A percentile compares a stretch with the other conserved stretches of the same genome.
Conservation (phyloP, 2,113 vertebrate species). For the Penelope pileata region DNA sequence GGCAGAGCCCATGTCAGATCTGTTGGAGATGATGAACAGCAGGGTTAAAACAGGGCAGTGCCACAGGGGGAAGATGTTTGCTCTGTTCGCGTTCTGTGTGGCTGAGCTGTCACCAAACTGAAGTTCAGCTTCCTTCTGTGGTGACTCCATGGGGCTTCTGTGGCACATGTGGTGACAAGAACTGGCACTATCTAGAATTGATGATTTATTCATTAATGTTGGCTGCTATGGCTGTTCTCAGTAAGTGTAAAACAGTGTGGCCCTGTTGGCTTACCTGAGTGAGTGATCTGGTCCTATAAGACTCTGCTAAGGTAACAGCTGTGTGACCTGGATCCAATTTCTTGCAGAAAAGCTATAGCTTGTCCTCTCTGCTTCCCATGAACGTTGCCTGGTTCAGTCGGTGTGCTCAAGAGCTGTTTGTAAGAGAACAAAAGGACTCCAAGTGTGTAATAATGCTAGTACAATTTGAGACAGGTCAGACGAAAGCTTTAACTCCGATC, state of each 20-base stretch:
- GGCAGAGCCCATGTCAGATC: neutral
- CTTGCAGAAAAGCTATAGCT: neutral
- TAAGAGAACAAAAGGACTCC: neutral
- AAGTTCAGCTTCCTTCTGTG: neutral
- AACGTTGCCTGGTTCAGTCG: neutral
- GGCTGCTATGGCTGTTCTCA: neutral
- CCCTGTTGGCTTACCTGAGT: neutral
- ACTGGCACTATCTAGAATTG: neutral
- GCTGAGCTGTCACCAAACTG: neutral
- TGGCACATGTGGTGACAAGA: neutral
- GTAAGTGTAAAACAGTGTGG: rapidly evolving
- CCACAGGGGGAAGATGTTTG: neutral
- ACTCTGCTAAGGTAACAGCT: neutral
- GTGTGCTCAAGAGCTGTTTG: neutral
- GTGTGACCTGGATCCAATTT: neutral
- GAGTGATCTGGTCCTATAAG: neutral
- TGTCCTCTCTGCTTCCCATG: neutral
- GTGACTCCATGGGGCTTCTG: neutral
- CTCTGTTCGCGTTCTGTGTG: neutral
- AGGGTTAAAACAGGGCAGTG: neutral
- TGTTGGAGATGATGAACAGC: neutral
- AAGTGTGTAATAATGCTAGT: neutral
- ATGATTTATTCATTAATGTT: neutral
- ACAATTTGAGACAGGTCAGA: neutral
- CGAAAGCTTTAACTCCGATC: neutral